Percentiles rank a stretch among this genome's conserved stretches.
These are phyloP conservation scores for Lordiphosa collinella DNA, from an alignment of 1,140 invertebrate genomes.

Conservation along the genomic window DNA sequence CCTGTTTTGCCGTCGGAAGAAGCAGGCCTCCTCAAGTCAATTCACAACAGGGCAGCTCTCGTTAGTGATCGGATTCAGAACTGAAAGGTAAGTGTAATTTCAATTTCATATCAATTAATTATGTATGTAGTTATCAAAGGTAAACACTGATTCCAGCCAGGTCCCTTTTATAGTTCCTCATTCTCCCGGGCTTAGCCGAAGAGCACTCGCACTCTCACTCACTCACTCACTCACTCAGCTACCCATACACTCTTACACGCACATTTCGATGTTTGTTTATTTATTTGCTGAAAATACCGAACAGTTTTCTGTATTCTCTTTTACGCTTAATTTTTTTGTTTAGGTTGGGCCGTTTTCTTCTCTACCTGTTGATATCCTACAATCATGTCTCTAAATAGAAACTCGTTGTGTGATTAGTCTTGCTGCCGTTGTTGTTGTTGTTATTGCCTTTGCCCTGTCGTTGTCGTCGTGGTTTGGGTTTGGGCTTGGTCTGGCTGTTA, in stretches of 20 bases:
- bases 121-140: background rate
- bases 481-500: slow-evolving; percentile 34
- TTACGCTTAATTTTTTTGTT: slow-evolving; percentile 45
- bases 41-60: no score
- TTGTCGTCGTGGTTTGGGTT: slow-evolving; percentile 29
- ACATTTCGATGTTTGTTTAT: slow-evolving; percentile 38
- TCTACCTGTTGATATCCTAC: slow-evolving; percentile 73
- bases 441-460: slow-evolving; percentile 8
- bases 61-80: no score
- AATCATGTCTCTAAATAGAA: slow-evolving; percentile 72
- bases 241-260: slow-evolving; percentile 6
- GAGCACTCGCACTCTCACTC: background rate
- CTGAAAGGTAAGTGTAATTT: no score
- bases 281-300: slow-evolving; percentile 53
- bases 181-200: no score
- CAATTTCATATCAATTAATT: no score
- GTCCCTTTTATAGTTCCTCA: no score
- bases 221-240: background rate
- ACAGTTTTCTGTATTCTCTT: slow-evolving; percentile 53
- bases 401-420: slow-evolving; percentile 72
- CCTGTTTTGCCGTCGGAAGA: no score
- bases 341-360: slow-evolving; percentile 29
- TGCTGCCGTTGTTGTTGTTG: slow-evolving; percentile 24
- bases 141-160: background rate
- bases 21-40: no score